Evolutionary conservation across 2,888 invertebrate species (phyloP).

Genomic region (Habrosyne pyritoides): DNA sequence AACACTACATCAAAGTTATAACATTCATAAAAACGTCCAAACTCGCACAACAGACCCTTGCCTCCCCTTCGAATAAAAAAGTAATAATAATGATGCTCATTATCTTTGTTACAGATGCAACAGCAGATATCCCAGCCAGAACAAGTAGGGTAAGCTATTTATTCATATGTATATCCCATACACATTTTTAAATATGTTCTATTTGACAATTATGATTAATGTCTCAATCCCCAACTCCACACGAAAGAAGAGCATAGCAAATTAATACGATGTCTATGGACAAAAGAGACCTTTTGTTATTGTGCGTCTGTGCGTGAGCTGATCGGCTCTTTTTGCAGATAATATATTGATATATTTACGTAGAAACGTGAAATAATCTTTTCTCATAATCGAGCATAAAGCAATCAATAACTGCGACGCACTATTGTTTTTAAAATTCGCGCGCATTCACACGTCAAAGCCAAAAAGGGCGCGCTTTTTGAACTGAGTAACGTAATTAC

Average conservation of each 20-base stretch:
- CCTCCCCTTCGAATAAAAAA: background rate
- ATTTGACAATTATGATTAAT: background rate
- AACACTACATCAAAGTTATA: too few species aligned
- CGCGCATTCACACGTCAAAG: background rate
- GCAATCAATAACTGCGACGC: background rate
- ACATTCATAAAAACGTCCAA: too few species aligned
- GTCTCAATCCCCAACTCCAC: background rate
- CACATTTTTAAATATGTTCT: conserved; percentile 6
- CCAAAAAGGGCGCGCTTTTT: background rate
- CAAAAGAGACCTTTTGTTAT: background rate
- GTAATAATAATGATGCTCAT: too few species aligned
- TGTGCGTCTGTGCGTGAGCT: background rate
- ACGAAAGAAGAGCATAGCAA: background rate
- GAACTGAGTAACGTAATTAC: background rate
- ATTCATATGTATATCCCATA: background rate
- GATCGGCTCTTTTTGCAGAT: background rate
- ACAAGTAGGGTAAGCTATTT: conserved; percentile 41
- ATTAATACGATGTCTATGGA: background rate
- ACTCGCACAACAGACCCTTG: background rate
- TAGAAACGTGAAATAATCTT: background rate
- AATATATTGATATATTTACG: background rate
- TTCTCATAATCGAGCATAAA: background rate
- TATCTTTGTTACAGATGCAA: conserved; percentile 58
- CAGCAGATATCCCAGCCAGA: conserved; percentile 53
- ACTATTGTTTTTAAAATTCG: background rate